Evolutionary conservation across 2,888 invertebrate species (phyloP).

Genomic region (Eupithecia tripunctaria): DNA sequence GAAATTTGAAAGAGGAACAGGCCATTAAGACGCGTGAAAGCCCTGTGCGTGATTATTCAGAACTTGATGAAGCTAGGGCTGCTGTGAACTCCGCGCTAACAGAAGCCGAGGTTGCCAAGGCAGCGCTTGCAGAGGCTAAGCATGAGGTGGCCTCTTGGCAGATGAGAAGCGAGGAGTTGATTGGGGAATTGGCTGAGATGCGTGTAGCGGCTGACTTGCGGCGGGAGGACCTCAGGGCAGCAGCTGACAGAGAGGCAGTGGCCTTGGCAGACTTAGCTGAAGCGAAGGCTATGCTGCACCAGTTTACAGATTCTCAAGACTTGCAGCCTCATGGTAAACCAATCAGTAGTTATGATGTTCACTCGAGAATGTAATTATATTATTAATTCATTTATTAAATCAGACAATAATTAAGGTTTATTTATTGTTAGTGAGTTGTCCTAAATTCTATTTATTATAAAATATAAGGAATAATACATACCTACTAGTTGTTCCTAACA

Average conservation of each 20-base stretch:
- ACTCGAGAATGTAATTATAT: too few relatives aligned
- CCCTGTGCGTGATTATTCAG: slow-evolving; percentile 68
- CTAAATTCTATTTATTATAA: too few relatives aligned
- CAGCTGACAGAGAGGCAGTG: slow-evolving; percentile 68
- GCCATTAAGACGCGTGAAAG: slow-evolving; percentile 58
- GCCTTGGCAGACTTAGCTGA: slow-evolving; percentile 73
- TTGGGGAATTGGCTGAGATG: slow-evolving; percentile 66
- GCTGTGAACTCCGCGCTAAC: slow-evolving; percentile 60
- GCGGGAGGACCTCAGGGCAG: slow-evolving; percentile 67
- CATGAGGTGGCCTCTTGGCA: slow-evolving; percentile 68
- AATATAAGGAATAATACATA: too few relatives aligned
- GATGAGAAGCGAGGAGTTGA: slow-evolving; percentile 68
- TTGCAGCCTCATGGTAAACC: slow-evolving; percentile 70
- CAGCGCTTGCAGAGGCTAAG: slow-evolving; percentile 64
- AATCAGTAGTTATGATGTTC: not conserved
- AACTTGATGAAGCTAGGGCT: slow-evolving; percentile 68
- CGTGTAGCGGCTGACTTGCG: slow-evolving; percentile 67
- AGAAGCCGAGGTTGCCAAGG: slow-evolving; percentile 64
- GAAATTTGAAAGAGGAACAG: slow-evolving; percentile 68
- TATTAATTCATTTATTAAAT: too few relatives aligned
- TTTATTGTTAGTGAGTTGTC: too few relatives aligned
- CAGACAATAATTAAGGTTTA: too few relatives aligned
- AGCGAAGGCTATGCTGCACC: slow-evolving; percentile 70
- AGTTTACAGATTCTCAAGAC: slow-evolving; percentile 67
- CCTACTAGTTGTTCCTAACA: not conserved